These are phyloP conservation scores for Tortricodes alternella DNA, from an alignment of 2,888 invertebrate species.

Conservation along the genomic window DNA sequence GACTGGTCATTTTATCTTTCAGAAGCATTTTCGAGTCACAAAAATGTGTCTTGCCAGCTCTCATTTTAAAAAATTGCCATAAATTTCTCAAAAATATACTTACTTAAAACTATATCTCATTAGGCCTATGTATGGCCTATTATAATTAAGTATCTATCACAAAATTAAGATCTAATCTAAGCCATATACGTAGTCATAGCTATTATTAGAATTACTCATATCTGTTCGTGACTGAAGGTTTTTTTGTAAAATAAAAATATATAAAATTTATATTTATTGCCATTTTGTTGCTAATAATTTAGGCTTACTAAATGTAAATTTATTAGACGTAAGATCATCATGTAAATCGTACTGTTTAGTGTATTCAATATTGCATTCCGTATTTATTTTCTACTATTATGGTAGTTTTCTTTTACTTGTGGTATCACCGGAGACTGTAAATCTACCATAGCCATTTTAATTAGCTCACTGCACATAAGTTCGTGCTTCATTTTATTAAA, in stretches of 20 bases:
- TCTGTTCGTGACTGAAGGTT: constrained; percentile 38
- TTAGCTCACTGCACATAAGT: not conserved
- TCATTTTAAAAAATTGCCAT: constrained; percentile 22
- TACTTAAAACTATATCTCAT: constrained; percentile 17
- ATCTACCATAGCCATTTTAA: not conserved
- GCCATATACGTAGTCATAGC: constrained; percentile 24
- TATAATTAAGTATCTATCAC: constrained; percentile 15
- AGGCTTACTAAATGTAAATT: constrained; percentile 52
- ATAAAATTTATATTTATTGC: constrained; percentile 48
- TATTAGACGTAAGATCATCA: constrained; percentile 40
- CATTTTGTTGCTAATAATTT: constrained; percentile 49
- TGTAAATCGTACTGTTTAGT: constrained; percentile 41
- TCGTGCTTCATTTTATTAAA: not conserved
- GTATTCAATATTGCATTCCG: constrained; percentile 49
- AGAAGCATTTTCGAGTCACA: not conserved
- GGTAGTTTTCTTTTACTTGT: constrained; percentile 40
- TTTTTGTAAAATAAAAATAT: constrained; percentile 44
- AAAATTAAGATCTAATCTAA: constrained; percentile 11
- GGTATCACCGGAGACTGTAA: constrained; percentile 40
- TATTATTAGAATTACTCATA: constrained; percentile 29
- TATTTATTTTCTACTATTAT: constrained; percentile 48
- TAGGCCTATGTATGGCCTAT: constrained; percentile 8
- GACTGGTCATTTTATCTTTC: constrained; percentile 6
- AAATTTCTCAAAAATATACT: constrained; percentile 7
- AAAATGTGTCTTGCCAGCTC: constrained; percentile 29